Conservation (phyloP, 2,797 vertebrate species). For the Loriculus beryllinus region DNA sequence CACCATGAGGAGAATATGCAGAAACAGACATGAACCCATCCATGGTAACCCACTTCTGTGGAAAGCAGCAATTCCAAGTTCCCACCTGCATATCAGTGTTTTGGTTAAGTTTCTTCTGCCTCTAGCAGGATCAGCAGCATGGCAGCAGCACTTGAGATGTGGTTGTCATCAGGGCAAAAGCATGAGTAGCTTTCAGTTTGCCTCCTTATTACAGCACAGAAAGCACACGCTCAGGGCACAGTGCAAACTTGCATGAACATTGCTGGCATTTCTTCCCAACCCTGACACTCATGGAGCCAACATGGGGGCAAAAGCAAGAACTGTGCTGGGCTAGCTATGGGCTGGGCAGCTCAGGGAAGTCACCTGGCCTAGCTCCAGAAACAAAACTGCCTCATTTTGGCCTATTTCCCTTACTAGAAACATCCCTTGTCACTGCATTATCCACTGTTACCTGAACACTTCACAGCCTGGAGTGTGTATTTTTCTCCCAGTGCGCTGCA, state of each 20-base stretch:
- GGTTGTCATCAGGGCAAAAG: neutral
- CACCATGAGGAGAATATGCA: neutral
- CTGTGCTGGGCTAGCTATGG: rapidly evolving
- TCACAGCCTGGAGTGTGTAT: neutral
- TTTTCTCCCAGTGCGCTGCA: neutral
- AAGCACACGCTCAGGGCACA: neutral
- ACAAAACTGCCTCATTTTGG: neutral
- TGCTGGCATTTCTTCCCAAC: neutral
- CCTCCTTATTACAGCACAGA: neutral
- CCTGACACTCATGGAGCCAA: neutral
- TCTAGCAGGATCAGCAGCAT: neutral
- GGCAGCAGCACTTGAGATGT: neutral
- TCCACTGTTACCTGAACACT: neutral
- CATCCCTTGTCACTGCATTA: neutral
- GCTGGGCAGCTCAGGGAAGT: neutral
- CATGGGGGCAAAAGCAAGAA: neutral
- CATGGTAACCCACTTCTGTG: neutral
- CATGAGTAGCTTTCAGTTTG: neutral
- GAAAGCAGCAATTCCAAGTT: neutral
- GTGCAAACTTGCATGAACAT: neutral
- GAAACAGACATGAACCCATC: neutral
- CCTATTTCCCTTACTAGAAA: neutral
- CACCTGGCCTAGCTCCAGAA: neutral
- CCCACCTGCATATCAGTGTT: neutral
- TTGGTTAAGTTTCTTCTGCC: neutral